Percentiles rank a stretch among this genome's conserved stretches.
Evolutionary conservation across 2,113 vertebrate genomes (phyloP).

Genomic region (Thomomys bottae): DNA sequence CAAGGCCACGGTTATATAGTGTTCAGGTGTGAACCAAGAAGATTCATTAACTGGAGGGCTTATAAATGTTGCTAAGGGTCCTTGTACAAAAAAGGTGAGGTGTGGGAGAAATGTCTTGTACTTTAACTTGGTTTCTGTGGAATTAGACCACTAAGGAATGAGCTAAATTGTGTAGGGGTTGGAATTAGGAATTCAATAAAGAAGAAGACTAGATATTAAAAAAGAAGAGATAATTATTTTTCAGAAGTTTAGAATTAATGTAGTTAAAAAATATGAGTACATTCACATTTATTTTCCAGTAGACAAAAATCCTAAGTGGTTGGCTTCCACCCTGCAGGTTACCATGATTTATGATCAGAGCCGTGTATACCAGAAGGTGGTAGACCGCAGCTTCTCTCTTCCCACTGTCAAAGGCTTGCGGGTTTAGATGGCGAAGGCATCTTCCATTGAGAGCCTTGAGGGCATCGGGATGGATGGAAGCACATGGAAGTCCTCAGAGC

Average conservation of each 20-base stretch:
- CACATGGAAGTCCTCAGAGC: background rate
- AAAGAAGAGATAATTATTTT: conserved; percentile 8
- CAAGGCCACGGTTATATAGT: background rate
- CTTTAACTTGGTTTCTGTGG: background rate
- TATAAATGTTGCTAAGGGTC: background rate
- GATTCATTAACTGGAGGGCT: background rate
- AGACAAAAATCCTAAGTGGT: background rate
- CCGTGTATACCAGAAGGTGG: background rate
- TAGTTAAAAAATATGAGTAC: background rate
- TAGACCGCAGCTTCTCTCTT: background rate
- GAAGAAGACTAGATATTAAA: background rate
- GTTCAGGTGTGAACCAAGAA: background rate
- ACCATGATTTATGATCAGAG: background rate
- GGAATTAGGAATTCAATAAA: background rate
- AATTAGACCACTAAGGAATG: background rate
- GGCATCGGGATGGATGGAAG: background rate
- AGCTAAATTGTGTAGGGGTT: background rate
- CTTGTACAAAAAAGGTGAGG: background rate
- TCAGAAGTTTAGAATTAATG: background rate
- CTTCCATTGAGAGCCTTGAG: background rate
- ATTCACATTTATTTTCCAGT: background rate
- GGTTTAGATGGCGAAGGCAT: background rate
- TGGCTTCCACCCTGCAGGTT: background rate
- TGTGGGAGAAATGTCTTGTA: background rate
- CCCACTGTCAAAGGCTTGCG: background rate